These are phyloP conservation scores for Chirona hameri DNA, from an alignment of 2,888 invertebrate genomes.

Conservation along the genomic window DNA sequence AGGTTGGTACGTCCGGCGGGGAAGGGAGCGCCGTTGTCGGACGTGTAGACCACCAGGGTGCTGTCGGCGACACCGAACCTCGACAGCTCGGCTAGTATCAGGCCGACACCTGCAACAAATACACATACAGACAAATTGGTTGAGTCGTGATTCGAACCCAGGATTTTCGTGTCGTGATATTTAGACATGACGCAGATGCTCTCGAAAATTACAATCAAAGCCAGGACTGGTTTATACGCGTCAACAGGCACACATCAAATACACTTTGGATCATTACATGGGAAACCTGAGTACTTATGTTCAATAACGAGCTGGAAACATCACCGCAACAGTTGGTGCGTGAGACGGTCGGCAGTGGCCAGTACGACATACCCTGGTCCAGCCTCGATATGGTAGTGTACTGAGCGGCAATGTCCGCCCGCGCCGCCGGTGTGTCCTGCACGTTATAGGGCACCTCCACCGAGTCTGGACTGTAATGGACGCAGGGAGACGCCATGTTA, in stretches of 20 bases:
- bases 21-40: slow-evolving; percentile 91
- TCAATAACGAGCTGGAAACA: slow-evolving; percentile 31
- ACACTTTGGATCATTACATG: no score
- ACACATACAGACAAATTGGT: no score
- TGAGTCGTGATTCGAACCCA: no score
- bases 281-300: neutral
- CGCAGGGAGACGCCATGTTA: no score
- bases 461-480: no score
- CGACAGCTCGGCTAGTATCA: slow-evolving; percentile 70
- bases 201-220: no score
- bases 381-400: slow-evolving; percentile 86
- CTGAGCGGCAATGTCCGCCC: slow-evolving; percentile 80
- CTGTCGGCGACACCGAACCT: slow-evolving; percentile 64
- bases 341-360: no score
- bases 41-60: slow-evolving; percentile 80
- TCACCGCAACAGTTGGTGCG: neutral
- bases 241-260: no score
- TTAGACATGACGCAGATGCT: no score
- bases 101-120: slow-evolving; percentile 63
- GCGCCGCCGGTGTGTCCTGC: slow-evolving; percentile 73
- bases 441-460: no score
- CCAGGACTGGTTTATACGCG: no score
- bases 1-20: slow-evolving; percentile 87
- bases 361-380: slow-evolving; percentile 64
- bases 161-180: no score